Evolutionary conservation across 1,140 invertebrate genomes (phyloP).

Genomic region (Eumeta japonica): DNA sequence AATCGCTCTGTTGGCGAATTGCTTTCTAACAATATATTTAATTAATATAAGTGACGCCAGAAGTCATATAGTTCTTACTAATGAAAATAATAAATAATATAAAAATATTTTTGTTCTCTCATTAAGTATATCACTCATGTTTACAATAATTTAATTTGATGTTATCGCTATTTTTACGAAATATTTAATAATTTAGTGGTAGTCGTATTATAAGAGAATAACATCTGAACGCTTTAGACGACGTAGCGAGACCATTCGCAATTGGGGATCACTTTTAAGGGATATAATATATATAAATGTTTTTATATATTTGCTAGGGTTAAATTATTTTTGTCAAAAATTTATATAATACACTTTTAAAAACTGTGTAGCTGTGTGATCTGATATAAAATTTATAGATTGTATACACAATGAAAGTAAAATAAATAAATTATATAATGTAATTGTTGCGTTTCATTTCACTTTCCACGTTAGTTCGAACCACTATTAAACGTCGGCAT

Average conservation of each 20-base stretch:
- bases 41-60: constrained; percentile 35
- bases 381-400: constrained; percentile 52
- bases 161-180: constrained; percentile 52
- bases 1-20: constrained; percentile 23
- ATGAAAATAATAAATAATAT: constrained; percentile 37
- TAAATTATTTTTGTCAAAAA: constrained; percentile 53
- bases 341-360: constrained; percentile 48
- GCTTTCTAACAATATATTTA: constrained; percentile 42
- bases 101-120: constrained; percentile 47
- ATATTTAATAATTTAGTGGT: constrained; percentile 41
- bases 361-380: constrained; percentile 54
- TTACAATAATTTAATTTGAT: constrained; percentile 48
- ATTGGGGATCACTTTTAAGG: constrained; percentile 48
- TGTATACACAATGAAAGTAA: constrained; percentile 50
- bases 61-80: constrained; percentile 47
- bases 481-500: too few relatives aligned
- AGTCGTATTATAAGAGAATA: constrained; percentile 30
- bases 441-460: constrained; percentile 37
- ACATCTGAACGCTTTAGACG: constrained; percentile 32
- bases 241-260: too few relatives aligned
- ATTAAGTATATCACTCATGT: constrained; percentile 36
- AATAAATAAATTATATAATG: constrained; percentile 47
- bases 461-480: too few relatives aligned
- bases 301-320: constrained; percentile 44
- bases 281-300: too few relatives aligned